Evolutionary conservation across 1,140 invertebrate species (phyloP), one percentile per base, ranked within the genome.

Genomic region (Aphis gossypii): DNA sequence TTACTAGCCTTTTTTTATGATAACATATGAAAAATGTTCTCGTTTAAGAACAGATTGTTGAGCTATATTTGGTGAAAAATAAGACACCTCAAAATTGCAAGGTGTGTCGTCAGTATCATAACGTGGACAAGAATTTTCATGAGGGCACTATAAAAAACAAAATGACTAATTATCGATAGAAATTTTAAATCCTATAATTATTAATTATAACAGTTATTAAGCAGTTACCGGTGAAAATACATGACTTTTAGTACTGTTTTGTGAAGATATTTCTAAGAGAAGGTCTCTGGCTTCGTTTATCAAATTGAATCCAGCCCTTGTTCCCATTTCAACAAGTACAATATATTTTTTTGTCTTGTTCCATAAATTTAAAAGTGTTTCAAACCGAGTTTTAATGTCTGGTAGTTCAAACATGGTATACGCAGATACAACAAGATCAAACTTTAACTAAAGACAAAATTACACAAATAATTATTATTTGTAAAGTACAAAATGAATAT

Each of bases 261-360:
- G 95, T 94, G 14, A 95, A 93, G 44, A 93, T 90, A 96, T 93
- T 94, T 96, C 95, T 44, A 98, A 95, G 93, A 98, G 95, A 95
- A 97, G 97, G 94, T 97, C 97, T 94, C 97, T 95, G 2, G 97
- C 97, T 96, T 98, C 97, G 94, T 97, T 97, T 0, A 98, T 95
- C 30, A 96, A 90, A 96, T 96, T 96, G 94, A 97, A 99, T 18
- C 98, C 98, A 83, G 97, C 96, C 94, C 96, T 97, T 0, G 97
- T 97, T 14, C 98, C 98, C 94, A 97, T 96, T 95, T 99, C 98
- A 25, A 98, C 96, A 76, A 99, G 95, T 60, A 99, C 96, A 94
- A 99, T 95, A 95, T 97, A 98, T 30, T 97, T 96, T 94, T 97
- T 96, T 23, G 98, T 98, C 96, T 98, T 99, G 82, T 96, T 96